A percentile compares a stretch with the other conserved stretches of the same genome.
Conservation (phyloP, 2,113 vertebrate genomes). For the Grammomys surdaster region DNA sequence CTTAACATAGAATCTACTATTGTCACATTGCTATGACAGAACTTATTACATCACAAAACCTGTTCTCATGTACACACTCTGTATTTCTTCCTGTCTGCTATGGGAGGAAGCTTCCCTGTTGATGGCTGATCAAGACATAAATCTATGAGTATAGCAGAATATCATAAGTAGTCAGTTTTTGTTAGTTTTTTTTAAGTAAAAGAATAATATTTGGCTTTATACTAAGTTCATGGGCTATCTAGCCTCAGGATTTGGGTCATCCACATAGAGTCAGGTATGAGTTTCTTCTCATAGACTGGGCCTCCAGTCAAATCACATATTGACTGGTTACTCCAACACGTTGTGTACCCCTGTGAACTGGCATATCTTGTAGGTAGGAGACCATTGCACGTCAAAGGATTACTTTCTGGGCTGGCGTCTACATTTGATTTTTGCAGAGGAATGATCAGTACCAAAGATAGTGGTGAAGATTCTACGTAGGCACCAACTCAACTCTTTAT, state of each 20-base stretch:
- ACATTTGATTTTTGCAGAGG: neutral
- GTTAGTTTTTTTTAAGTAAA: neutral
- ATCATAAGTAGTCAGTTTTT: neutral
- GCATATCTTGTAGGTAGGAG: neutral
- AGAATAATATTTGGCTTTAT: neutral
- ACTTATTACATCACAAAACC: neutral
- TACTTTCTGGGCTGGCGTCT: neutral
- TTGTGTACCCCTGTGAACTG: neutral
- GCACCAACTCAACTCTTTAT: neutral
- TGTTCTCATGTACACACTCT: neutral
- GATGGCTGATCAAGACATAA: no score
- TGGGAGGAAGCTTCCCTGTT: no score
- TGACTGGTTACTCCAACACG: neutral
- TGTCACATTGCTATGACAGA: neutral
- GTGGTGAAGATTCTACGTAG: neutral
- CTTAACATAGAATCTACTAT: neutral
- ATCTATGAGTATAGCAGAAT: no score
- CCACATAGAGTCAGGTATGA: neutral
- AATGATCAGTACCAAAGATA: neutral
- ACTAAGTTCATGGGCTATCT: neutral
- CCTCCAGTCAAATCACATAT: neutral
- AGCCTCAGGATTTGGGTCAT: neutral
- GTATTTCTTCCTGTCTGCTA: no score
- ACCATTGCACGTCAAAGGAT: no score
- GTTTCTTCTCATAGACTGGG: neutral